Evolutionary conservation across 2,113 vertebrate genomes (phyloP).

Genomic region (Zapus hudsonius): DNA sequence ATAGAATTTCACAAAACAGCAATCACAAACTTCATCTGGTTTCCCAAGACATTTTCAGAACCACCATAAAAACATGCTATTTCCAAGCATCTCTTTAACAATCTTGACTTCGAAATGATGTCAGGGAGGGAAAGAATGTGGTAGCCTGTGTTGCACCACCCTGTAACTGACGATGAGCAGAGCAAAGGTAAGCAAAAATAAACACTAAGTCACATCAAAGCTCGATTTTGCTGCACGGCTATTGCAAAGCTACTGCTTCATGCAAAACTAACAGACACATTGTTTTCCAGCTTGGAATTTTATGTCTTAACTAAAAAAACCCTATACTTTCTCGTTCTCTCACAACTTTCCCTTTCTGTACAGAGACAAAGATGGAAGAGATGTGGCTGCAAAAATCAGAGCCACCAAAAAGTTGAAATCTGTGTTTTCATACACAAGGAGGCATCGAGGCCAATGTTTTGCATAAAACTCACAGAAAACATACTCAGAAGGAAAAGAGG

Average conservation of each 20-base stretch:
- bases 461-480: conserved; percentile 49
- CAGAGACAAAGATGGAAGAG: neutral
- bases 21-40: conserved; percentile 54
- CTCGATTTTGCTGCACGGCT: neutral
- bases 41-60: conserved; percentile 49
- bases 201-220: conserved; percentile 1
- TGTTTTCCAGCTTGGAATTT: neutral
- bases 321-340: neutral
- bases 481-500: conserved; percentile 47
- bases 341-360: neutral
- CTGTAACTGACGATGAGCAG: conserved; percentile 19
- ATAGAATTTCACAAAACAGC: conserved; percentile 54
- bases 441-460: conserved; percentile 20
- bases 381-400: conserved; percentile 17
- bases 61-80: conserved; percentile 40
- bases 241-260: neutral
- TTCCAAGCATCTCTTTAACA: conserved; percentile 74
- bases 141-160: neutral
- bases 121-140: conserved; percentile 18
- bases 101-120: conserved; percentile 49
- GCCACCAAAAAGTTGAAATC: neutral
- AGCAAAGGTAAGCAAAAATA: neutral
- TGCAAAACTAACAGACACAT: neutral
- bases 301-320: conserved; percentile 7
- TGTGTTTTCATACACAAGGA: conserved; percentile 48